Evolutionary conservation across 1,140 invertebrate genomes (phyloP).

Genomic region (Drosophila busckii): DNA sequence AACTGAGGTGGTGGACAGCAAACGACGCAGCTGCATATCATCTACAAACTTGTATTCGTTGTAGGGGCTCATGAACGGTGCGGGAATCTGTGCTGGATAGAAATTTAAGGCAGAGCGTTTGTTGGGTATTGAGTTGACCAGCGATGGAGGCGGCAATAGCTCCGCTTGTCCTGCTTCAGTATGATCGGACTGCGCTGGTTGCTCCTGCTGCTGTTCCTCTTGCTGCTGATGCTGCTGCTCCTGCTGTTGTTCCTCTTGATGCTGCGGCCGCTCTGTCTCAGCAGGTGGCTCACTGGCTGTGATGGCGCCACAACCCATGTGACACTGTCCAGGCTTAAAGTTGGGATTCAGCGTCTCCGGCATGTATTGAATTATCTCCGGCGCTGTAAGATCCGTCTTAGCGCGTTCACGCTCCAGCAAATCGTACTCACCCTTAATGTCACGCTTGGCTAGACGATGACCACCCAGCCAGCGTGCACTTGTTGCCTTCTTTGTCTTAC

Average conservation of each 20-base stretch:
- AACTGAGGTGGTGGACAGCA: slow-evolving; percentile 60
- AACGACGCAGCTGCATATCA: slow-evolving; percentile 34
- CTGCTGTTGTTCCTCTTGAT: neutral
- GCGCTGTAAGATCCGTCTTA: slow-evolving; percentile 57
- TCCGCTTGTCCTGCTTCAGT: too few species aligned
- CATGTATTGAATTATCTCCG: slow-evolving; percentile 75
- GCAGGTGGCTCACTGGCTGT: slow-evolving; percentile 13
- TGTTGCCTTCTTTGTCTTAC: slow-evolving; percentile 55
- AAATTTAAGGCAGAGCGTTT: slow-evolving; percentile 43
- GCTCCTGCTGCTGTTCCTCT: neutral
- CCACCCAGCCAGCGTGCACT: slow-evolving; percentile 31
- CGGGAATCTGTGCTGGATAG: slow-evolving; percentile 50
- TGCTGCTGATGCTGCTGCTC: neutral
- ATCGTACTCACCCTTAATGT: slow-evolving; percentile 73
- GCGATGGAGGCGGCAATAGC: neutral
- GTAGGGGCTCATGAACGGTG: slow-evolving; percentile 24
- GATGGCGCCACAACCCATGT: slow-evolving; percentile 46
- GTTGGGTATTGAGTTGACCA: slow-evolving; percentile 41
- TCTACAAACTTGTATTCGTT: slow-evolving; percentile 52
- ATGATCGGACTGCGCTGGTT: too few species aligned
- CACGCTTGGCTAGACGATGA: slow-evolving; percentile 49
- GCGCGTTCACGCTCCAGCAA: slow-evolving; percentile 59
- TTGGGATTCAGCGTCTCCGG: slow-evolving; percentile 63
- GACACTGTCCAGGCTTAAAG: slow-evolving; percentile 61
- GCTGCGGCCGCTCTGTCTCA: slow-evolving; percentile 1